Conservation (phyloP, 92 coral and sea anemone species). For the Pocillopora grandis region DNA sequence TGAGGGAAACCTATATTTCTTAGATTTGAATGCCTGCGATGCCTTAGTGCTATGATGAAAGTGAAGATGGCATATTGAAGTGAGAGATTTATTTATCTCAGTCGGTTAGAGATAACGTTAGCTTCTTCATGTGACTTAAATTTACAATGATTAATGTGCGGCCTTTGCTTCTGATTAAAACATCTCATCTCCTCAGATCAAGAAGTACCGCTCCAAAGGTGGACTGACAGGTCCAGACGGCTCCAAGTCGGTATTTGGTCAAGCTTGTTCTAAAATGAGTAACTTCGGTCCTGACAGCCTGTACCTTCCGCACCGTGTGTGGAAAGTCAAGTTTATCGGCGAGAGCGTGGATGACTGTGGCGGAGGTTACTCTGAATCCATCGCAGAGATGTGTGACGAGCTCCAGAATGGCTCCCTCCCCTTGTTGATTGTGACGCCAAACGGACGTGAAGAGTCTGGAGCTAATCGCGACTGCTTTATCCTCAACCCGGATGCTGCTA, state of each 20-base stretch:
- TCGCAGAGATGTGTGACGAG: conserved; percentile 99
- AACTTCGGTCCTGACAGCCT: conserved; percentile 88
- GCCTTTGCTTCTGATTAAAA: neutral
- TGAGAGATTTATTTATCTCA: neutral
- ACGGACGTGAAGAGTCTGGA: conserved; percentile 98
- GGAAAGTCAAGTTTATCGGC: conserved; percentile 99
- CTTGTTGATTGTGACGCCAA: conserved; percentile 90
- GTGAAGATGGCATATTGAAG: no score
- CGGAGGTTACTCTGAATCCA: conserved; percentile 98
- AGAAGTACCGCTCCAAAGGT: conserved; percentile 93
- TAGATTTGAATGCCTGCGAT: no score
- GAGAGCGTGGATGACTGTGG: conserved; percentile 99
- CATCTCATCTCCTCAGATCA: conserved; percentile 54
- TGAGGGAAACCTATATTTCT: no score
- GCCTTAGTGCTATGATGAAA: no score
- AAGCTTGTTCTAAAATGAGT: conserved; percentile 91
- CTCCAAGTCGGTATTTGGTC: conserved; percentile 94
- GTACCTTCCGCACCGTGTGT: conserved; percentile 91
- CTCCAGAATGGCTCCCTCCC: conserved; percentile 98
- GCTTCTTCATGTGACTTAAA: no score
- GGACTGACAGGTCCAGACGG: conserved; percentile 98
- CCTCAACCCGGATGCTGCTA: conserved; percentile 82
- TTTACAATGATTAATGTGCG: neutral
- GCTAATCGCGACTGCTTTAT: conserved; percentile 99
- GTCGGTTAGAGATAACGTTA: neutral